Evolutionary conservation across 2,113 vertebrate genomes (phyloP).

Genomic region (Eurypyga helias): DNA sequence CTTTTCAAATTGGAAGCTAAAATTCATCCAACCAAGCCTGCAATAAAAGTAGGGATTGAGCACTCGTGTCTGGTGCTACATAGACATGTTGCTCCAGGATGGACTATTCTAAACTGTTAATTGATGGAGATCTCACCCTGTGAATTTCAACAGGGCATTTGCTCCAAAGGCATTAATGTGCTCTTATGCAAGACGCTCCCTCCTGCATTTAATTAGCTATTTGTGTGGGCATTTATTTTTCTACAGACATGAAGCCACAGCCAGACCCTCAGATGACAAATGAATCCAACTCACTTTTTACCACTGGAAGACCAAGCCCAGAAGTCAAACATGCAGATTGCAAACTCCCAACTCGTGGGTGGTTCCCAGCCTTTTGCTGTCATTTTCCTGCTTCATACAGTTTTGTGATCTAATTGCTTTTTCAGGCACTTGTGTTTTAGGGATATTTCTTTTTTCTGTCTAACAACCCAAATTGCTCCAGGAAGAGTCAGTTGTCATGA

Average conservation of each 20-base stretch:
- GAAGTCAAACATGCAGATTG: neutral
- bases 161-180: neutral
- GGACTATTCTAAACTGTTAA: neutral
- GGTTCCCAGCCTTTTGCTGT: neutral
- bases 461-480: neutral
- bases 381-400: neutral
- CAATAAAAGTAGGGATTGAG: neutral
- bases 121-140: neutral
- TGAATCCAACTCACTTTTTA: neutral
- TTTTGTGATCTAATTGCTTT: neutral
- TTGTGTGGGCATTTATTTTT: conserved; percentile 25
- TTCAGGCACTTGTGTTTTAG: neutral
- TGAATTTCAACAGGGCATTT: neutral
- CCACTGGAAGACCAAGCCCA: neutral
- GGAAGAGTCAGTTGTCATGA: conserved; percentile 30
- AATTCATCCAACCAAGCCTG: neutral
- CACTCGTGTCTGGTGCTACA: neutral
- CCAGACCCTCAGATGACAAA: neutral
- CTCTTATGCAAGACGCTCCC: conserved; percentile 7
- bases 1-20: neutral
- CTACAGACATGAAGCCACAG: neutral
- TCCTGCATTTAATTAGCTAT: conserved; percentile 29
- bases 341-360: neutral
- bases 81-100: neutral
- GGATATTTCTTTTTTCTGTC: neutral